phyloP scores from a whole-genome alignment of 2,888 invertebrate genomes.

The Perithous albicinctus region DNA sequence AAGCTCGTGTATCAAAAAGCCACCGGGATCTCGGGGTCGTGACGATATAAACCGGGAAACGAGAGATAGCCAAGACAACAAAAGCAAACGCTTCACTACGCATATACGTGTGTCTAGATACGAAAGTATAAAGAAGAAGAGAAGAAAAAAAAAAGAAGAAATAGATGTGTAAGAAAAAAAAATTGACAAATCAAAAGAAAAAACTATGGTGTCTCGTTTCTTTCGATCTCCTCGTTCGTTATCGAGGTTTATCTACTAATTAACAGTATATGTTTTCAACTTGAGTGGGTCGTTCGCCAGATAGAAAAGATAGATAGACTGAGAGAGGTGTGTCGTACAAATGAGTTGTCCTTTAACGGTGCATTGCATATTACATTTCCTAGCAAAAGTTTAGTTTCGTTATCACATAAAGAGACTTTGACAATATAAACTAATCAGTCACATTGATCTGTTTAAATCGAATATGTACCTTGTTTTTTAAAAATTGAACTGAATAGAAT shows the following conservation, averaged over 20 bases:
- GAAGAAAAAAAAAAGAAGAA: conserved; percentile 12
- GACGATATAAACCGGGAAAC: conserved; percentile 61
- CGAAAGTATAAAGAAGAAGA: conserved; percentile 34
- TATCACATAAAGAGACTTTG: too few species aligned
- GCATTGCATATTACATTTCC: too few species aligned
- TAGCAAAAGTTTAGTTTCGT: too few species aligned
- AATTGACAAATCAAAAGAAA: conserved; percentile 32
- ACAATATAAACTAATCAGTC: too few species aligned
- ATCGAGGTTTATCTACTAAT: conserved; percentile 46
- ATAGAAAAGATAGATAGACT: conserved; percentile 23
- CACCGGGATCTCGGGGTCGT: conserved; percentile 32
- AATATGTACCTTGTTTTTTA: too few species aligned
- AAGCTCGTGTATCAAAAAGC: conserved; percentile 65
- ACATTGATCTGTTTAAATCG: too few species aligned
- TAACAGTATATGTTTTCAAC: conserved; percentile 28
- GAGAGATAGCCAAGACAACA: conserved; percentile 63
- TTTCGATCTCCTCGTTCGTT: conserved; percentile 55
- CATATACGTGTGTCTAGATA: conserved; percentile 56
- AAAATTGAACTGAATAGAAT: too few species aligned
- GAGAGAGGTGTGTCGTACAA: conserved; percentile 1
- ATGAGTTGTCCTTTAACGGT: conserved; percentile 25
- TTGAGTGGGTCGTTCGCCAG: conserved; percentile 45
- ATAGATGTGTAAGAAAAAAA: conserved; percentile 11
- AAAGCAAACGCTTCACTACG: conserved; percentile 62
- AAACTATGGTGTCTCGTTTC: conserved; percentile 51